Base-by-base conservation (phyloP, 2,113 vertebrate species). In the Pipa parva region DNA sequence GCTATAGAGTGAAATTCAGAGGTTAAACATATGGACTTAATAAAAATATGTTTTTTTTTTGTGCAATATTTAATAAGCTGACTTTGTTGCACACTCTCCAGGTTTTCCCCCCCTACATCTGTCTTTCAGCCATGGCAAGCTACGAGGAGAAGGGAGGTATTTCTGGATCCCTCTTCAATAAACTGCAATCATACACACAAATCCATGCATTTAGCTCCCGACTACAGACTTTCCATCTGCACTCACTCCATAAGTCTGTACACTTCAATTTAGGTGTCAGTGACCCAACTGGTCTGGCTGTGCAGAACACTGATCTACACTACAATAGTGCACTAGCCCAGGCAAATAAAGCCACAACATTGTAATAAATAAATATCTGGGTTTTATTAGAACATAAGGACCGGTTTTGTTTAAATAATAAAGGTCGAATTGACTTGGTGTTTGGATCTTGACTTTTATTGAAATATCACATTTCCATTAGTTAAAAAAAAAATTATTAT, bases 31-130 rank as follows among this genome's bases (percentile, higher is more conserved):
- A 87, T 90, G 88, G 88, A 77, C 82, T 78, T 80, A 87, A 90
- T 90, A 85, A 88, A n/a, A 84, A 88, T 80, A 82, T 83, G 85
- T 82, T 89, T 90, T 86, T n/a, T n/a, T n/a, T n/a, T n/a, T n/a
- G n/a, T 84, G 80, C 87, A 86, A 89, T 88, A 88, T 88, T 85
- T 86, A 90, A 84, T 87, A 86, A 83, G 81, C 84, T 84, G 74
- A 65, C 84, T 86, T 87, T 78, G 77, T 83, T 84, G 84, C 76
- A 77, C 82, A 71, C 74, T 81, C n/a, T 59, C 75, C 86, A 88
- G 83, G 78, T 85, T 89, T 87, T 80, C 84, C 85, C 76, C 84
- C 85, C 76, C 79, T 88, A 85, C 78, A 83, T 75, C 75, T 77
- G 59, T 52, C 66, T 58, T 71, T 76, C 75, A 71, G 66, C 72